Base-by-base conservation (phyloP, 2,797 vertebrate species). In the Hyperoplus immaculatus region DNA sequence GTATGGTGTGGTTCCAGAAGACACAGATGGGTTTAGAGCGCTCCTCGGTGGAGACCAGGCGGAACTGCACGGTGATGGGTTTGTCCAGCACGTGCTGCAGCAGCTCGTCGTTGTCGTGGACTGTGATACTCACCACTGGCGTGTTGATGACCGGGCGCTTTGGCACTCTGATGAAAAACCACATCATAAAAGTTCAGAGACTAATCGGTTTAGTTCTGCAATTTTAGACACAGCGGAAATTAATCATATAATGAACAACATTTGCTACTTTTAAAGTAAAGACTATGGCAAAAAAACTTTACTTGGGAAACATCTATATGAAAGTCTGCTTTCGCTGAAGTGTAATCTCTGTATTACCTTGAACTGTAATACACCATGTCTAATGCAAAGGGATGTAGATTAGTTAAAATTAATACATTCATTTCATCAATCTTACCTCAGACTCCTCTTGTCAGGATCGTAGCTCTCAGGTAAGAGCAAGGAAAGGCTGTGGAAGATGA, bases 11-110 rank as follows among this genome's bases (percentile, higher is more conserved):
- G 89, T 99, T 99, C 98, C 98, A 99, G 95, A 98, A 98, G 68
- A 99, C 98, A 2, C 98, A 99, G 93, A 98, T 97, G 90, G 98
- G 98, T 76, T 99, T 99, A 74, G 97, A 97, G 81, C 98, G 95
- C 89, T 99, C 97, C 94, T 98, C 96, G 0, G 96, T 97, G 93
- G 97, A 87, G 71, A 98, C 94, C 75, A 99, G 94, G 43, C 96
- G 96, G 91, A 99, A 99, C 92, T 98, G 97, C 91, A 99, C 97
- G 0, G 95, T 97, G 94, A 99, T 94, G 0, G 98, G 98, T 84
- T 97, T 96, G 86, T 97, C 96, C 90, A 98, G 92, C 0, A 81
- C 54, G 6, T 93, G 95, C 18, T 95, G 95, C 62, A 95, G 91
- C 75, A 92, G 89, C 74, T 95, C 93, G 0, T 96, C 96, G 0